These are phyloP conservation scores for Colletes latitarsis DNA, from an alignment of 1,140 invertebrate species.

Conservation along the genomic window DNA sequence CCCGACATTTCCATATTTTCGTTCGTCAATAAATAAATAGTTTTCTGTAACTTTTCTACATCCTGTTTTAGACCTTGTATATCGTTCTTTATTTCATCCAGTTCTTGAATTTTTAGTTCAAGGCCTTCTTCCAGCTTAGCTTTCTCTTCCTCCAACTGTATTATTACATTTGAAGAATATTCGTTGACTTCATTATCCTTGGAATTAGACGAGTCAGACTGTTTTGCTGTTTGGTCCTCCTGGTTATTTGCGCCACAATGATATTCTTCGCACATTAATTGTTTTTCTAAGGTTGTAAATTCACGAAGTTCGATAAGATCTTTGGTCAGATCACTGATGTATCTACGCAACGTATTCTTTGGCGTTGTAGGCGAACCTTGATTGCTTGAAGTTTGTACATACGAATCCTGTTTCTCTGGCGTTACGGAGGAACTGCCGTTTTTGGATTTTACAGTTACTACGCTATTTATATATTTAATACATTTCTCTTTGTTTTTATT, in stretches of 20 bases:
- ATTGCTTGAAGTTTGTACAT: conserved; percentile 24
- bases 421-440: background rate
- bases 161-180: conserved; percentile 14
- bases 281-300: conserved; percentile 56
- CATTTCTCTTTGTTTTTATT: conserved; percentile 8
- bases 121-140: conserved; percentile 61
- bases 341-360: conserved; percentile 30
- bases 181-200: conserved; percentile 3
- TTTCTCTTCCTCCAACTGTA: conserved; percentile 68
- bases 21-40: conserved; percentile 67
- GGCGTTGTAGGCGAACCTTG: conserved; percentile 28
- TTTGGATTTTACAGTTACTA: background rate
- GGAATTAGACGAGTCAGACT: background rate
- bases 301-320: conserved; percentile 47
- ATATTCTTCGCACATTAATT: conserved; percentile 29
- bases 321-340: conserved; percentile 4
- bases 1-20: conserved; percentile 72
- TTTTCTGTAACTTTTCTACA: conserved; percentile 69
- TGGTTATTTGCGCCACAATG: background rate
- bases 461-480: conserved; percentile 14
- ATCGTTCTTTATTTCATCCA: conserved; percentile 70
- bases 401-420: conserved; percentile 15
- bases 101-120: conserved; percentile 65
- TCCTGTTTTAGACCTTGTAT: conserved; percentile 69
- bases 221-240: background rate